phyloP scores from a whole-genome alignment of 2,888 invertebrate genomes.

The Cartodere bifasciata region DNA sequence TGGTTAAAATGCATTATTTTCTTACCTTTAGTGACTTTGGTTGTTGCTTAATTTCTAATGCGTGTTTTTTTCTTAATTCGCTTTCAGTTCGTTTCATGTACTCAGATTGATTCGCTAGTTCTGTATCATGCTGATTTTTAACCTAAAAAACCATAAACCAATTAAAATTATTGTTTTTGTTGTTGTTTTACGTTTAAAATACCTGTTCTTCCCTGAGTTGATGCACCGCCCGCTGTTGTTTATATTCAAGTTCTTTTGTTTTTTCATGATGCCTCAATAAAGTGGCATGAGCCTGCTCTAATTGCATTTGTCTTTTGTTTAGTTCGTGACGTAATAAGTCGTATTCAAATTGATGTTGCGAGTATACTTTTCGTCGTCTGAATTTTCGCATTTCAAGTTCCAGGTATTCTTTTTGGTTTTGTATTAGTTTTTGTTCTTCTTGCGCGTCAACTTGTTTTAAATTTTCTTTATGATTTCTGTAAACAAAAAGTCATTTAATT shows the following conservation, averaged over 20 bases:
- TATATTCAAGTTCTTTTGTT: constrained; percentile 90
- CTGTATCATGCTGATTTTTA: constrained; percentile 84
- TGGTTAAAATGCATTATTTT: no score
- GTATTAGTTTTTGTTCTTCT: constrained; percentile 76
- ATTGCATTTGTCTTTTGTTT: constrained; percentile 85
- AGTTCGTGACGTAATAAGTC: constrained; percentile 85
- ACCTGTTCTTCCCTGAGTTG: constrained; percentile 79
- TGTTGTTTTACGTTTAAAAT: constrained; percentile 4
- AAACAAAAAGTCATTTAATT: no score
- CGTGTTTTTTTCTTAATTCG: constrained; percentile 93
- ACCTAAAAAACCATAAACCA: constrained; percentile 26
- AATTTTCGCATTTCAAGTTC: constrained; percentile 89
- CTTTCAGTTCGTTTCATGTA: constrained; percentile 91
- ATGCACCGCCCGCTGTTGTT: constrained; percentile 91
- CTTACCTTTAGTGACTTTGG: constrained; percentile 93
- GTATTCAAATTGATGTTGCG: constrained; percentile 79
- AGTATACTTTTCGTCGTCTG: constrained; percentile 76
- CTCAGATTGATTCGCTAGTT: constrained; percentile 88
- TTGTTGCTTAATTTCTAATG: constrained; percentile 92
- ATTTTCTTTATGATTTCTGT: constrained; percentile 77
- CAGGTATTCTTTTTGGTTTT: constrained; percentile 81
- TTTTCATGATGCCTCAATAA: constrained; percentile 91
- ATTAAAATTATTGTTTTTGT: neutral
- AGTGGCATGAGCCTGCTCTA: constrained; percentile 92
- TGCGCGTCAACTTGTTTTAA: constrained; percentile 83